phyloP scores from a whole-genome alignment of 2,797 vertebrate species.

The Chelon labrosus region DNA sequence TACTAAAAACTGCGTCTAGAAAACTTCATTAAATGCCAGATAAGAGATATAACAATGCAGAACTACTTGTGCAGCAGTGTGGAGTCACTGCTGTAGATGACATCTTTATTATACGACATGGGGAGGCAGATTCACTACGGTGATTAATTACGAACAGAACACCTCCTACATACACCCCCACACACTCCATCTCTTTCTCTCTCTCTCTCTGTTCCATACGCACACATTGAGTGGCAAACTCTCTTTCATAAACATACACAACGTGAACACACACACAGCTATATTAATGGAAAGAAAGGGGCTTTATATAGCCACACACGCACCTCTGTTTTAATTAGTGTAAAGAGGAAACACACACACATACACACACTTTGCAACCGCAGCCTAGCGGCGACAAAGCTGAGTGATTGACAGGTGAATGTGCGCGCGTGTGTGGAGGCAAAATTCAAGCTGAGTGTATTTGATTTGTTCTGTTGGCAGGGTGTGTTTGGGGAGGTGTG shows the following conservation, averaged over 20 bases:
- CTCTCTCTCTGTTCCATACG: not conserved
- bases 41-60: conserved; percentile 36
- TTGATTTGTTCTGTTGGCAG: conserved; percentile 65
- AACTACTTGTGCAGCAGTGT: conserved; percentile 19
- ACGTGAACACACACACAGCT: conserved; percentile 28
- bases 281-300: conserved; percentile 51
- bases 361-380: conserved; percentile 21
- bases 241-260: conserved; percentile 33
- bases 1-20: conserved; percentile 4
- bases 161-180: conserved; percentile 46
- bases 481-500: conserved; percentile 45
- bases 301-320: conserved; percentile 58
- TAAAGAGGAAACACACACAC: conserved; percentile 13
- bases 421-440: conserved; percentile 36
- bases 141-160: conserved; percentile 66
- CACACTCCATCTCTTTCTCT: conserved; percentile 8
- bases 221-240: conserved; percentile 4
- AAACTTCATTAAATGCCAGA: conserved; percentile 27
- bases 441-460: conserved; percentile 63
- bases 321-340: conserved; percentile 65
- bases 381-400: conserved; percentile 30
- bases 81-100: conserved; percentile 49
- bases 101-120: conserved; percentile 58
- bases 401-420: conserved; percentile 63
- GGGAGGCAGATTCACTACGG: conserved; percentile 50